phyloP scores from a whole-genome alignment of 2,797 vertebrate species.

The Silurus aristotelis region DNA sequence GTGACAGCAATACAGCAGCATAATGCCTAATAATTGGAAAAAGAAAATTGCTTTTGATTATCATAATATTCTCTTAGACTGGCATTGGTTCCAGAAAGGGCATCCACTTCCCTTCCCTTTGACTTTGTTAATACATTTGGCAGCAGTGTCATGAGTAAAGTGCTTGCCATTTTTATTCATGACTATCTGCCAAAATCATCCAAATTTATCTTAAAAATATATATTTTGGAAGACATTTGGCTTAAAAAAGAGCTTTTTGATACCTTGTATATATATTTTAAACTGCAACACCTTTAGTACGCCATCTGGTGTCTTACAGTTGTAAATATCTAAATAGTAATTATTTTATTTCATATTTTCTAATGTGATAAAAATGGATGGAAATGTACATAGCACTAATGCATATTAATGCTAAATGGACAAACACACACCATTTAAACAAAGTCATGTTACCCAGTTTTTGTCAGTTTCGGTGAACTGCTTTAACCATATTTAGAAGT shows the following conservation, averaged over 20 bases:
- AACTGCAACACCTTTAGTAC: background rate
- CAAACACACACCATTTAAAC: background rate
- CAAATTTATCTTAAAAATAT: no score
- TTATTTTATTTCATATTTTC: background rate
- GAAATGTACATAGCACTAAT: background rate
- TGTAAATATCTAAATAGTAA: background rate
- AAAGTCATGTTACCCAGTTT: background rate
- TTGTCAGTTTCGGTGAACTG: background rate
- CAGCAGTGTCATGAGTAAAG: no score
- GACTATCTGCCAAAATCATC: no score
- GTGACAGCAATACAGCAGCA: background rate
- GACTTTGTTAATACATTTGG: no score
- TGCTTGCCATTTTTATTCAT: no score
- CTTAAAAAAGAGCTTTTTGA: no score
- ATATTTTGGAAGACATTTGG: no score
- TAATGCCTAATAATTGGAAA: background rate
- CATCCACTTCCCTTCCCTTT: no score
- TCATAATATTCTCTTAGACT: background rate
- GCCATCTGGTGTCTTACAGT: slow-evolving; percentile 6
- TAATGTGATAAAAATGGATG: background rate
- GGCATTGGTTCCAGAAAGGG: background rate
- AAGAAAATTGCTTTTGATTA: background rate
- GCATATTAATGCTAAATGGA: background rate
- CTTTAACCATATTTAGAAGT: background rate
- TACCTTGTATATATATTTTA: background rate